phyloP scores from a whole-genome alignment of 2,113 vertebrate species.

The Pseudois nayaur region DNA sequence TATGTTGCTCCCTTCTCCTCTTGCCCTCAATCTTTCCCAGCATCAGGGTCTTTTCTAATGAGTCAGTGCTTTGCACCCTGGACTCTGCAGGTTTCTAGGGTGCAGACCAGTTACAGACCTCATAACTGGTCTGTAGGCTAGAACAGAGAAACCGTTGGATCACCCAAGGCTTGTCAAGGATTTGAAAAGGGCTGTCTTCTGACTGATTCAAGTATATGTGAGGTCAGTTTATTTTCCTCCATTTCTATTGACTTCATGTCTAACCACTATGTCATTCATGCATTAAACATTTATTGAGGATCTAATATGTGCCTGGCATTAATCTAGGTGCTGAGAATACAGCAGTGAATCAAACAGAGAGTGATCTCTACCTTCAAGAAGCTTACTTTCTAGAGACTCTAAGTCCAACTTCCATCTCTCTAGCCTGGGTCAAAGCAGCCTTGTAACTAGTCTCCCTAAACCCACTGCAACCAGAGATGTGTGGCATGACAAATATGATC shows the following conservation, averaged over 20 bases:
- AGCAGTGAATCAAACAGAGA: background rate
- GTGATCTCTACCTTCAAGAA: background rate
- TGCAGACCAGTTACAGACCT: background rate
- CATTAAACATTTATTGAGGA: background rate
- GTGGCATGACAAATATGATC: background rate
- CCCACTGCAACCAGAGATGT: background rate
- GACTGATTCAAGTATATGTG: background rate
- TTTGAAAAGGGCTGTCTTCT: background rate
- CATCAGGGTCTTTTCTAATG: background rate
- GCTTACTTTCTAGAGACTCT: background rate
- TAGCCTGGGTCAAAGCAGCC: background rate
- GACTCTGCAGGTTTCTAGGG: background rate
- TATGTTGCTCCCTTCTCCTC: background rate
- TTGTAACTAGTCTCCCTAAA: background rate
- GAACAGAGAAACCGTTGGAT: background rate
- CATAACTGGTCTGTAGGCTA: background rate
- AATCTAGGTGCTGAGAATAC: background rate
- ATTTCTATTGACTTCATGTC: background rate
- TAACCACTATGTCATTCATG: background rate
- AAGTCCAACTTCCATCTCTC: background rate
- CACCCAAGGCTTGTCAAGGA: background rate
- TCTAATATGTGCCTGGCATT: background rate
- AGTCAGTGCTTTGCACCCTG: background rate
- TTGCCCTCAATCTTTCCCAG: background rate
- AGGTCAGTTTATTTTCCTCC: background rate